Conservation (phyloP, 2,113 vertebrate species). For the Spea multiplicata region DNA sequence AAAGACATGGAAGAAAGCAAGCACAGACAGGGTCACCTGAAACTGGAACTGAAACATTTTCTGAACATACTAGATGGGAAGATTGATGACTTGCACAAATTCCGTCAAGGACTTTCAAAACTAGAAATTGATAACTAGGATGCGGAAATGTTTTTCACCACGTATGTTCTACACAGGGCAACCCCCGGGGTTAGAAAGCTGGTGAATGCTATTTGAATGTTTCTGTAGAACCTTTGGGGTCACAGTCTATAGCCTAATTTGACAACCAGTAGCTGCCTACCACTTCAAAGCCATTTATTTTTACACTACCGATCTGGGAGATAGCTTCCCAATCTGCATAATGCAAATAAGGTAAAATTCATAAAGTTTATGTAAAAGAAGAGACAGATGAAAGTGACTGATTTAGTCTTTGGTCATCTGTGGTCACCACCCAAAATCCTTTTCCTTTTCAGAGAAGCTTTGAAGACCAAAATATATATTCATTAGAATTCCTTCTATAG, state of each 20-base stretch:
- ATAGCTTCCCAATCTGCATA: slow-evolving; percentile 12
- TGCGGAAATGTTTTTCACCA: slow-evolving; percentile 41
- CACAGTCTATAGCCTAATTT: slow-evolving; percentile 4
- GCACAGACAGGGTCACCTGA: slow-evolving; percentile 83
- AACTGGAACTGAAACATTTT: slow-evolving; percentile 89
- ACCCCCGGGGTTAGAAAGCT: neutral
- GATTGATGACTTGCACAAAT: slow-evolving; percentile 93
- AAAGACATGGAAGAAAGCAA: slow-evolving; percentile 79
- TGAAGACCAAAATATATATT: neutral
- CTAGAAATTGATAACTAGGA: slow-evolving; percentile 84
- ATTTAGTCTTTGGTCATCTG: neutral
- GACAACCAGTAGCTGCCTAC: slow-evolving; percentile 37
- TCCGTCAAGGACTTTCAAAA: slow-evolving; percentile 89
- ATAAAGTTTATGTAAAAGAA: neutral
- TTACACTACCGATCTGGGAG: slow-evolving; percentile 14
- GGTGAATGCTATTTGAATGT: neutral
- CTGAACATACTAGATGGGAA: slow-evolving; percentile 91
- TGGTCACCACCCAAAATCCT: neutral
- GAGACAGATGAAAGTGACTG: neutral
- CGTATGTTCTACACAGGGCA: neutral
- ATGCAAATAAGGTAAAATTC: neutral
- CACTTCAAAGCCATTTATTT: slow-evolving; percentile 41
- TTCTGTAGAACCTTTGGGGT: slow-evolving; percentile 1
- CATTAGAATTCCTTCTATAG: neutral
- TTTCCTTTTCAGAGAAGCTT: neutral